These are phyloP conservation scores for Drosophila ochracea DNA, from an alignment of 2,888 invertebrate species.

Conservation along the genomic window DNA sequence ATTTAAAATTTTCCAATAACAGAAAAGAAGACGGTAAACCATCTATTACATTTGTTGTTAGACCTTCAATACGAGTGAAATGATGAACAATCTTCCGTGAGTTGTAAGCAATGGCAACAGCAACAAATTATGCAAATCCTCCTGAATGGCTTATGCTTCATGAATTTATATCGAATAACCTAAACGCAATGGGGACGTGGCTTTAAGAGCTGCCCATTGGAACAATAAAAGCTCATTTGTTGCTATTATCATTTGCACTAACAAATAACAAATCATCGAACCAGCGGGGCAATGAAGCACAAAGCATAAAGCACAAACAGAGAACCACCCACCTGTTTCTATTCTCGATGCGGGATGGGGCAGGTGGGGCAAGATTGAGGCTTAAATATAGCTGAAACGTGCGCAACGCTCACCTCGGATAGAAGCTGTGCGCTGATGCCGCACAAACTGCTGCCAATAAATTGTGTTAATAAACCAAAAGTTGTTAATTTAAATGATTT, in stretches of 20 bases:
- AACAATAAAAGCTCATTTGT: slow-evolving; percentile 82
- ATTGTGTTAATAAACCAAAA: slow-evolving; percentile 84
- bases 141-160: slow-evolving; percentile 78
- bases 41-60: too few relatives aligned
- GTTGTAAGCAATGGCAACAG: slow-evolving; percentile 14
- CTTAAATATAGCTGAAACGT: slow-evolving; percentile 50
- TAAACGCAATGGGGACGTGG: slow-evolving; percentile 50
- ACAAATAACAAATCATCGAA: slow-evolving; percentile 79
- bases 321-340: slow-evolving; percentile 52
- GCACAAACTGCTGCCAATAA: slow-evolving; percentile 82
- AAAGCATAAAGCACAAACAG: slow-evolving; percentile 25
- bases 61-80: neutral
- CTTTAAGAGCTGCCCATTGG: slow-evolving; percentile 66
- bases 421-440: slow-evolving; percentile 69
- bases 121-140: slow-evolving; percentile 75
- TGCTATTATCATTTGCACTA: slow-evolving; percentile 80
- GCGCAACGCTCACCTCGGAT: slow-evolving; percentile 54
- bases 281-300: slow-evolving; percentile 33
- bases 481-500: slow-evolving; percentile 84
- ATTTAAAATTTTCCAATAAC: neutral
- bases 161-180: slow-evolving; percentile 79
- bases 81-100: neutral
- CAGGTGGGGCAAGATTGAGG: slow-evolving; percentile 3
- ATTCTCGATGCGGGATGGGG: neutral
- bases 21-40: neutral